Percentiles rank a stretch among this genome's conserved stretches.
phyloP scores from a whole-genome alignment of 2,113 vertebrate species.

The Ancistrus triradiatus region DNA sequence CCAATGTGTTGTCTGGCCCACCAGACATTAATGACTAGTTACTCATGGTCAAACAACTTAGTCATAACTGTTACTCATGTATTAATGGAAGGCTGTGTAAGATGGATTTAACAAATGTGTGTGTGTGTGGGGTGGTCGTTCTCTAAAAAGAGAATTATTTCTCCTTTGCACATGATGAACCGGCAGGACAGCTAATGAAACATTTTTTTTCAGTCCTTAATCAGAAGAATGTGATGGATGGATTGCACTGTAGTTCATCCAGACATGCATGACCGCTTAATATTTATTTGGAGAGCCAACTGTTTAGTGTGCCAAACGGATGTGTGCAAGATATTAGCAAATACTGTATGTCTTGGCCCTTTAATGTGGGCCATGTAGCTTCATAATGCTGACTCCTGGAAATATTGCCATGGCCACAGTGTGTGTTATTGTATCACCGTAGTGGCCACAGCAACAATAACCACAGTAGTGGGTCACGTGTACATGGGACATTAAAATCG shows the following conservation, averaged over 20 bases:
- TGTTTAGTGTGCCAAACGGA: slow-evolving; percentile 24
- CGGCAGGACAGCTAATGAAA: slow-evolving; percentile 16
- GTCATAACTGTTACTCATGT: slow-evolving; percentile 17
- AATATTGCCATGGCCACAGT: slow-evolving; percentile 67
- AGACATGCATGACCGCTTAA: slow-evolving; percentile 9
- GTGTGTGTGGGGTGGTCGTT: not conserved
- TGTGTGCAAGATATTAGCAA: slow-evolving; percentile 27
- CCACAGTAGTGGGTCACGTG: slow-evolving; percentile 59
- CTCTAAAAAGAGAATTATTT: not conserved
- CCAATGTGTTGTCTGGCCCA: slow-evolving; percentile 14
- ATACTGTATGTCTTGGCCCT: slow-evolving; percentile 30
- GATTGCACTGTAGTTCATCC: not conserved
- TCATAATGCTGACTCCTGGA: slow-evolving; percentile 58
- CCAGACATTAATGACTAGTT: slow-evolving; percentile 32
- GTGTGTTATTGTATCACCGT: slow-evolving; percentile 70
- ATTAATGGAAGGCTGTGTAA: not conserved
- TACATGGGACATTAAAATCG: slow-evolving; percentile 63
- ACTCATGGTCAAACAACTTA: slow-evolving; percentile 26
- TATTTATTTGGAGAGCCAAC: slow-evolving; percentile 33
- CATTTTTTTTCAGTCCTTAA: too few relatives aligned
- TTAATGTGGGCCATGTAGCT: slow-evolving; percentile 58
- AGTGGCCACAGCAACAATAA: slow-evolving; percentile 66
- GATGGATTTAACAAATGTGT: slow-evolving; percentile 9
- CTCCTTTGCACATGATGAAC: slow-evolving; percentile 3
- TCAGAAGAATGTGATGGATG: not conserved